Conservation (phyloP, 2,113 vertebrate genomes). For the Casuarius casuarius region DNA sequence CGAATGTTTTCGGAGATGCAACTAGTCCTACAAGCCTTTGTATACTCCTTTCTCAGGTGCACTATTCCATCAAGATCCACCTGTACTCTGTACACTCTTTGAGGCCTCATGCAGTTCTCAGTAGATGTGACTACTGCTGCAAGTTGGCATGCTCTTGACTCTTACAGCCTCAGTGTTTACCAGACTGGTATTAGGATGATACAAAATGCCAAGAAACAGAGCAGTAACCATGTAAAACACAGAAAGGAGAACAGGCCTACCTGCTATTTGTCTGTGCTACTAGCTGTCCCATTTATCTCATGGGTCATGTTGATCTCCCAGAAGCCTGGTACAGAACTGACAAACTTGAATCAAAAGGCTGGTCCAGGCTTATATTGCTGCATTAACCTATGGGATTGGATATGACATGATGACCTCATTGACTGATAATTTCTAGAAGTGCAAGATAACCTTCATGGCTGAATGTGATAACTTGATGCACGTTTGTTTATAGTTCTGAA, state of each 20-base stretch:
- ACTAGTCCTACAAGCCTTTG: background rate
- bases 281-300: background rate
- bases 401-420: background rate
- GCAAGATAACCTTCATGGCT: background rate
- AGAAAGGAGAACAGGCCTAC: background rate
- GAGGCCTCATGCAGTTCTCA: background rate
- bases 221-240: background rate
- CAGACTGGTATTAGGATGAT: background rate
- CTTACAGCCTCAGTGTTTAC: background rate
- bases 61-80: background rate
- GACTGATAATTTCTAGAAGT: background rate
- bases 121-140: background rate
- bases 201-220: background rate
- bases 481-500: slow-evolving; percentile 36
- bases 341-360: background rate
- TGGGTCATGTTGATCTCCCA: background rate
- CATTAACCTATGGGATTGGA: background rate
- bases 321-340: background rate
- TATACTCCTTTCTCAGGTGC: background rate
- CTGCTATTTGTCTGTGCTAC: background rate
- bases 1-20: background rate
- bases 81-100: background rate
- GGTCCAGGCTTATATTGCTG: background rate
- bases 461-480: slow-evolving; percentile 20
- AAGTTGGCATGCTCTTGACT: background rate